A percentile compares a stretch with the other conserved stretches of the same genome.
These are phyloP conservation scores for Catamblyrhynchus diadema DNA, from an alignment of 2,797 vertebrate genomes.

Conservation along the genomic window DNA sequence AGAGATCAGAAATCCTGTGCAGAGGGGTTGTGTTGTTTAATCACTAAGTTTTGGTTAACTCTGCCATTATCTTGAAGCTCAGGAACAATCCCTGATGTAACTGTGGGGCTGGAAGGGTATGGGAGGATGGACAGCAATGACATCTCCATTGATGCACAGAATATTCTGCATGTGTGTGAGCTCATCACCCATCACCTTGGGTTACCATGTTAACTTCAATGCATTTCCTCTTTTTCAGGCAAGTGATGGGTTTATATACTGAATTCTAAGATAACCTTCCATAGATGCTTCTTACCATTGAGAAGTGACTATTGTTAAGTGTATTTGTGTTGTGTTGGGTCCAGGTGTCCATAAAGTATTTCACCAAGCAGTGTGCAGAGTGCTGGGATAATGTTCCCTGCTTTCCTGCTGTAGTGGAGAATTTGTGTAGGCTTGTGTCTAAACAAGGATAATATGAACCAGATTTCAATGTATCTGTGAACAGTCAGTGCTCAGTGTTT, in stretches of 20 bases:
- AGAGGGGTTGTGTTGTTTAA: not conserved
- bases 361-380: not conserved
- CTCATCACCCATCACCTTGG: not conserved
- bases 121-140: not conserved
- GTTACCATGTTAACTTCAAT: not conserved
- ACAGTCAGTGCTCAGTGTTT: not conserved
- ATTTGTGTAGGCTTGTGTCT: not conserved
- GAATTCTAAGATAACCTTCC: not conserved
- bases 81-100: not conserved
- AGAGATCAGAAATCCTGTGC: not conserved
- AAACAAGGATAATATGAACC: not conserved
- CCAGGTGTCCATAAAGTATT: not conserved
- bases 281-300: not conserved
- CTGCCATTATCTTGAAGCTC: not conserved
- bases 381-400: not conserved
- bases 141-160: not conserved
- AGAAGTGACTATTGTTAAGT: not conserved
- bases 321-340: not conserved
- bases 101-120: not conserved
- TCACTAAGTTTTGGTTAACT: not conserved
- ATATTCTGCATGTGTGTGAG: not conserved
- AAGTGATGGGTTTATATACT: not conserved
- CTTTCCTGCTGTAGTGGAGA: not conserved
- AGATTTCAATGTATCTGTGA: not conserved
- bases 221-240: not conserved